Conservation (phyloP, 2,113 vertebrate species). For the Haplochromis burtoni region DNA sequence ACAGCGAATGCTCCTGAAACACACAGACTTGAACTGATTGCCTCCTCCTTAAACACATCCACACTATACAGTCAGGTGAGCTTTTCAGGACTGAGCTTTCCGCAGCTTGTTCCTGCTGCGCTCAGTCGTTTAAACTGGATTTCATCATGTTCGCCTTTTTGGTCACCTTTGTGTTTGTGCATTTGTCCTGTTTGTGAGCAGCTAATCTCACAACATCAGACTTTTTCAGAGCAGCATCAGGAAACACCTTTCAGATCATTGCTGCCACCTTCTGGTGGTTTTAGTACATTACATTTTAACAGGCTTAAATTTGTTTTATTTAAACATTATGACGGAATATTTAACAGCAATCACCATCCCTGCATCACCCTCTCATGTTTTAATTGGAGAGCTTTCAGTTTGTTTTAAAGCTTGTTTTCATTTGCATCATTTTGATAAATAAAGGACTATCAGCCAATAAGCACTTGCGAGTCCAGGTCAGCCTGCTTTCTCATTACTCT, state of each 20-base stretch:
- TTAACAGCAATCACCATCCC: not conserved
- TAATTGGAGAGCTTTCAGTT: not conserved
- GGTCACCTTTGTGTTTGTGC: not conserved
- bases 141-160: not conserved
- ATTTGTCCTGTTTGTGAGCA: not conserved
- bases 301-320: not conserved
- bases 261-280: not conserved
- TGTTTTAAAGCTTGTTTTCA: not conserved
- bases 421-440: not conserved
- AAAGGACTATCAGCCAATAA: not conserved
- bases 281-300: not conserved
- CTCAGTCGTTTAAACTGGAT: not conserved
- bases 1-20: constrained; percentile 76
- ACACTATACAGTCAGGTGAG: not conserved
- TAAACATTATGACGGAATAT: not conserved
- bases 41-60: not conserved
- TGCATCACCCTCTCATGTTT: not conserved
- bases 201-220: not conserved
- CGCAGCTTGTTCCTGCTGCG: not conserved
- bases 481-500: not conserved
- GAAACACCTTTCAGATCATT: not conserved
- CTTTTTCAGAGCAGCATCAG: not conserved
- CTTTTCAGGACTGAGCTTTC: not conserved
- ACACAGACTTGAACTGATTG: not conserved
- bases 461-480: not conserved